phyloP scores from a whole-genome alignment of 92 coral and sea anemone species.

The Anthopleura xanthogrammica region DNA sequence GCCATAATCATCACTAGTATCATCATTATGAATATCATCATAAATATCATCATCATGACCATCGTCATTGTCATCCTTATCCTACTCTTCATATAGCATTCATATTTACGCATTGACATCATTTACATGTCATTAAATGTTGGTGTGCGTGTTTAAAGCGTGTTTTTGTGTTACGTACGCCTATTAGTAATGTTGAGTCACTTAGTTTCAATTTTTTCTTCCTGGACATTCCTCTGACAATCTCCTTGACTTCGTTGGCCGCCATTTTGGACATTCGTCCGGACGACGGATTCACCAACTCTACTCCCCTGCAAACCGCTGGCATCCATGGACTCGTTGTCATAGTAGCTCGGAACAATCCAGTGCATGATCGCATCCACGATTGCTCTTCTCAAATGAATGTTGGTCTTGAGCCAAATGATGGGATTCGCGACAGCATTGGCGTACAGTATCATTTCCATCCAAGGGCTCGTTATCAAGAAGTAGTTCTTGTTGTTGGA shows the following conservation, averaged over 20 bases:
- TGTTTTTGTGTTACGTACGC: too few species aligned
- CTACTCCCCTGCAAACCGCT: neutral
- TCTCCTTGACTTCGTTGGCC: neutral
- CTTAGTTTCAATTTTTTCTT: too few species aligned
- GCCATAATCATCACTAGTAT: too few species aligned
- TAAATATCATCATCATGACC: too few species aligned
- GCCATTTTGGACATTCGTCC: neutral
- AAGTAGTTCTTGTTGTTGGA: conserved; percentile 31
- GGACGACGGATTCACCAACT: neutral
- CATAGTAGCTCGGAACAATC: neutral
- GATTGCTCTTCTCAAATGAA: neutral
- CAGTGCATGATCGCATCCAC: conserved; percentile 10
- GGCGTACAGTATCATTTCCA: conserved; percentile 30
- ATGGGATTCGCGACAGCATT: conserved; percentile 26
- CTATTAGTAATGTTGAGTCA: too few species aligned
- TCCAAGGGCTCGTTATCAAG: conserved; percentile 23
- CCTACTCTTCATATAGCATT: too few species aligned
- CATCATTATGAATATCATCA: too few species aligned
- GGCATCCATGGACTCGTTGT: conserved; percentile 14
- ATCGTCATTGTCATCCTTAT: too few species aligned
- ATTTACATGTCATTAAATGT: too few species aligned
- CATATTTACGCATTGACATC: too few species aligned
- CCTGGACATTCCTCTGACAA: neutral
- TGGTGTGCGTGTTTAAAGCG: too few species aligned
- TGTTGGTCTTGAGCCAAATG: conserved; percentile 27